Evolutionary conservation across 2,797 vertebrate species (phyloP).

Genomic region (Limosa lapponica): DNA sequence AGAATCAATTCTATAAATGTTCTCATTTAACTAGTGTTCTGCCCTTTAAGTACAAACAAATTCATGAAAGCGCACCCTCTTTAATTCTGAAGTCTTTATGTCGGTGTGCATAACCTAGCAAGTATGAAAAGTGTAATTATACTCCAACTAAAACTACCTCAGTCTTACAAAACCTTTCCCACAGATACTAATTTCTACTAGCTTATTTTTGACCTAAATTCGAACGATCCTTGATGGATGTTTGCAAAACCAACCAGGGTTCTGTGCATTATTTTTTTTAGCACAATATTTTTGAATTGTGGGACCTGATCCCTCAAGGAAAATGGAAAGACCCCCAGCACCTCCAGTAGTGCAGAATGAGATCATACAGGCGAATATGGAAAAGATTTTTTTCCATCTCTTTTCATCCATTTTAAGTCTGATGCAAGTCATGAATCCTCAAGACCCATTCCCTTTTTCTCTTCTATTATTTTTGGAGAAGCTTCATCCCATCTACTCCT

Average conservation of each 20-base stretch:
- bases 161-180: constrained; percentile 8
- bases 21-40: constrained; percentile 3
- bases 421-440: not conserved
- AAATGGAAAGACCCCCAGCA: not conserved
- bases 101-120: not conserved
- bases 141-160: not conserved
- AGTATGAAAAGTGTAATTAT: not conserved
- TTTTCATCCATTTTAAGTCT: constrained; percentile 2
- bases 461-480: constrained; percentile 28
- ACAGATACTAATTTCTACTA: constrained; percentile 5
- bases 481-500: not conserved
- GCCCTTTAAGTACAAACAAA: constrained; percentile 25
- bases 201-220: not conserved
- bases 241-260: not conserved
- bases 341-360: not conserved
- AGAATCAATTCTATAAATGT: not conserved
- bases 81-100: not conserved
- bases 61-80: not conserved
- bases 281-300: not conserved
- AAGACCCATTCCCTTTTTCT: not conserved
- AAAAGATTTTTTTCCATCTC: not conserved
- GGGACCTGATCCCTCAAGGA: not conserved
- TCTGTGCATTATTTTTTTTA: constrained; percentile 18
- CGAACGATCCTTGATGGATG: not conserved
- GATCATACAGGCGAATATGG: not conserved